Conservation (phyloP, 1,140 invertebrate genomes). For the Cheumatopsyche charites region DNA sequence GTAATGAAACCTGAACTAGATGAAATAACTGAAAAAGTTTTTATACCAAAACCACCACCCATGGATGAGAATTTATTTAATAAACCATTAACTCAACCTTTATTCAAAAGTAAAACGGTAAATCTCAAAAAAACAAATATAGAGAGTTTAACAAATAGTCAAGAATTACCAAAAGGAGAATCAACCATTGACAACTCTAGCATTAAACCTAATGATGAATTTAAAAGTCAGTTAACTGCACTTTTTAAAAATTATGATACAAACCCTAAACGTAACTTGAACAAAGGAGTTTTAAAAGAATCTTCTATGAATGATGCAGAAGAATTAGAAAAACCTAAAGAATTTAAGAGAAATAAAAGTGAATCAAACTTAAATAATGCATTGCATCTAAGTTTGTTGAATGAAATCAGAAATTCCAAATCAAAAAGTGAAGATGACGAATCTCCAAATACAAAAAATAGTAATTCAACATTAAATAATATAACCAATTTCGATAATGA, state of each 20-base stretch:
- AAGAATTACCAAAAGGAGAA: background rate
- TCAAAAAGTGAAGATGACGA: background rate
- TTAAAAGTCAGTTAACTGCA: background rate
- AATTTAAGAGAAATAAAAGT: background rate
- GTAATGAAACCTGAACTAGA: background rate
- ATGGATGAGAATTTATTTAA: conserved; percentile 29
- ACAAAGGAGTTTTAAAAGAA: background rate
- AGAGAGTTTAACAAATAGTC: background rate
- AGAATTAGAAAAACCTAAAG: background rate
- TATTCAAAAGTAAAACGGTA: conserved; percentile 6
- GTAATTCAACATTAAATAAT: background rate
- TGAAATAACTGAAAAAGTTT: conserved; percentile 28
- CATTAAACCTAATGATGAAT: background rate
- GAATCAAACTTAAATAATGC: background rate
- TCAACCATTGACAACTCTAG: background rate
- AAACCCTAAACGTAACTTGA: background rate
- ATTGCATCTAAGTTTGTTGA: background rate
- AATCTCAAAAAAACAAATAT: background rate
- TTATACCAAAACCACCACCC: conserved; percentile 41
- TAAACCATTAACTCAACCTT: background rate
- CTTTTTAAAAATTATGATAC: background rate
- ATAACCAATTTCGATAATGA: too few species aligned
- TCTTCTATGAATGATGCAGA: background rate
- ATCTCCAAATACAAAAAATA: background rate
- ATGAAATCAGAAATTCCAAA: conserved; percentile 2